Base-by-base conservation (phyloP, 2,797 vertebrate species). In the Molossus alvarezi region DNA sequence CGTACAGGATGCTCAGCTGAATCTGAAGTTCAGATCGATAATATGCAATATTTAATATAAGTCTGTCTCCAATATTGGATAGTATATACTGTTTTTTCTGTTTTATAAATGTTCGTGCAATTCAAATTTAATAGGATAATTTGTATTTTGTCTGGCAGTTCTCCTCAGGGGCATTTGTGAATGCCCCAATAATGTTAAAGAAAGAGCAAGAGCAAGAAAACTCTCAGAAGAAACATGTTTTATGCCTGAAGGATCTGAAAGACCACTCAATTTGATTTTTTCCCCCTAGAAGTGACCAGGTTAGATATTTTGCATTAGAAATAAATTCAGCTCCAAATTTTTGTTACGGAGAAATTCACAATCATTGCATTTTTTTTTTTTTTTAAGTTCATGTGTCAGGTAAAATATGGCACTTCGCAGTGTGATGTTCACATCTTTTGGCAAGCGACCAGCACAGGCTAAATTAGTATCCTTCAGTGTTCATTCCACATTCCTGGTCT, bases 251-350 rank as follows among this genome's bases (percentile, higher is more conserved):
- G 65, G 21, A 29, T 88, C 57, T 58, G 14, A 84, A 53, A 88
- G 37, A 37, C 45, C 29, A n/a, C 23, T 94, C 29, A 73, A 15
- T 95, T 67, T 81, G 65, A 79, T 13, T 64, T 89, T 91, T 95
- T 91, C 90, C 48, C 90, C 48, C 65, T 88, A 25, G 33, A 91
- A 82, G 12, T 79, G 29, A 60, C 6, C 11, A 10, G 17, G 80
- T 57, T 60, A 86, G 82, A 75, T 86, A 55, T 51, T 84, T 79
- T 77, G 5, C 41, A 37, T 96, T 58, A 65, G 69, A 94, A 94
- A 53, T 88, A 69, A 83, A 51, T 14, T 1, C 82, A 29, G 17
- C n/a, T 91, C 37, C 20, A 79, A 79, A 79, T 3, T 33, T 83
- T 94, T 93, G 48, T 64, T 55, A 69, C 77, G 71, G 29, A 84